phyloP scores from a whole-genome alignment of 1,140 invertebrate species.

The Doryteuthis pealeii region DNA sequence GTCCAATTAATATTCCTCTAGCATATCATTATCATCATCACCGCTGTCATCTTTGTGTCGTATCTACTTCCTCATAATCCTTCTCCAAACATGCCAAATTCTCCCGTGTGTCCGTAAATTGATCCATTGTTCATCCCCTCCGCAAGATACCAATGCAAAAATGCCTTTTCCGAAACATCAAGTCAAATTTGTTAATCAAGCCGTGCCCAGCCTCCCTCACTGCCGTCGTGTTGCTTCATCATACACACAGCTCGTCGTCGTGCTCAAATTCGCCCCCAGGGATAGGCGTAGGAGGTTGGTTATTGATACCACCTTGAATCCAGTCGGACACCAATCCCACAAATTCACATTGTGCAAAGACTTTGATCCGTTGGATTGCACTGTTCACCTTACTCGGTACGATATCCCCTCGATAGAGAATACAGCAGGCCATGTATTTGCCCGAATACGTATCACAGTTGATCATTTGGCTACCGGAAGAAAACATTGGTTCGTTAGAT shows the following conservation, averaged over 20 bases:
- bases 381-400: too few relatives aligned
- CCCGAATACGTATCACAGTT: too few relatives aligned
- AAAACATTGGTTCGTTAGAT: background rate
- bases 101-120: background rate
- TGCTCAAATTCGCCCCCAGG: slow-evolving; percentile 68
- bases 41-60: too few relatives aligned
- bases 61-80: background rate
- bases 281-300: slow-evolving; percentile 65
- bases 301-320: too few relatives aligned
- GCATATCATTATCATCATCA: too few relatives aligned
- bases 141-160: background rate
- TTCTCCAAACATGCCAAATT: background rate
- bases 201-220: slow-evolving; percentile 66
- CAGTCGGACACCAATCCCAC: background rate
- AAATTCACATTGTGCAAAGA: slow-evolving; percentile 36
- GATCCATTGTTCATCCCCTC: background rate
- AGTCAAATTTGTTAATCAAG: slow-evolving; percentile 70
- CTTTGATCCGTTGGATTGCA: too few relatives aligned
- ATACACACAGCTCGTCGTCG: slow-evolving; percentile 48
- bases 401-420: too few relatives aligned
- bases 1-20: too few relatives aligned
- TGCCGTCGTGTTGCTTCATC: slow-evolving; percentile 74
- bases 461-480: slow-evolving; percentile 14
- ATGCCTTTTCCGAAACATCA: slow-evolving; percentile 11
- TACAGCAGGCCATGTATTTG: too few relatives aligned